Evolutionary conservation across 2,888 invertebrate genomes (phyloP).

Genomic region (Drosophila pseudotalamancana): DNA sequence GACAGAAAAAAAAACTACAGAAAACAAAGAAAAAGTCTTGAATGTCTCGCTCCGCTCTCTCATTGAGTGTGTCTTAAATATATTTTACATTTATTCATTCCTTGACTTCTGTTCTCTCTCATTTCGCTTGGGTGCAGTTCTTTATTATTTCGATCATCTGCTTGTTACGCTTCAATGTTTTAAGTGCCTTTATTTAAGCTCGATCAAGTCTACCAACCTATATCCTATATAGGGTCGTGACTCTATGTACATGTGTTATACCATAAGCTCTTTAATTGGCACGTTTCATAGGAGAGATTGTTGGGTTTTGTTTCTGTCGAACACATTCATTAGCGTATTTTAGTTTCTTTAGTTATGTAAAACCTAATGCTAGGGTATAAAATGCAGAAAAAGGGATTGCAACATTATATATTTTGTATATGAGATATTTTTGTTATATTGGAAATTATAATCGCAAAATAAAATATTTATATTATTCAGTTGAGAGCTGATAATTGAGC

Average conservation of each 20-base stretch:
- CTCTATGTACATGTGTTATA: not conserved
- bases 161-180: constrained; percentile 37
- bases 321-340: constrained; percentile 47
- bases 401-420: too few species aligned
- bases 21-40: constrained; percentile 40
- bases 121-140: constrained; percentile 37
- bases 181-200: constrained; percentile 28
- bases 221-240: constrained; percentile 12
- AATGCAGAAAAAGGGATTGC: not conserved
- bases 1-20: constrained; percentile 21
- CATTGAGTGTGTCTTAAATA: constrained; percentile 33
- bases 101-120: constrained; percentile 7
- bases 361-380: not conserved
- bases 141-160: constrained; percentile 46
- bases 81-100: constrained; percentile 33
- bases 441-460: too few species aligned
- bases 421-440: too few species aligned
- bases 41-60: constrained; percentile 12
- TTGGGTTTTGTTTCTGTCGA: not conserved
- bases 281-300: constrained; percentile 23
- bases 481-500: too few species aligned
- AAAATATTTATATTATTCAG: too few species aligned
- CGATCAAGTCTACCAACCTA: not conserved
- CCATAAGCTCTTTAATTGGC: constrained; percentile 27
- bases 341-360: constrained; percentile 42